Evolutionary conservation across 2,797 vertebrate genomes (phyloP), one percentile per base, ranked within the genome.

Genomic region (Phylloscopus collybita): DNA sequence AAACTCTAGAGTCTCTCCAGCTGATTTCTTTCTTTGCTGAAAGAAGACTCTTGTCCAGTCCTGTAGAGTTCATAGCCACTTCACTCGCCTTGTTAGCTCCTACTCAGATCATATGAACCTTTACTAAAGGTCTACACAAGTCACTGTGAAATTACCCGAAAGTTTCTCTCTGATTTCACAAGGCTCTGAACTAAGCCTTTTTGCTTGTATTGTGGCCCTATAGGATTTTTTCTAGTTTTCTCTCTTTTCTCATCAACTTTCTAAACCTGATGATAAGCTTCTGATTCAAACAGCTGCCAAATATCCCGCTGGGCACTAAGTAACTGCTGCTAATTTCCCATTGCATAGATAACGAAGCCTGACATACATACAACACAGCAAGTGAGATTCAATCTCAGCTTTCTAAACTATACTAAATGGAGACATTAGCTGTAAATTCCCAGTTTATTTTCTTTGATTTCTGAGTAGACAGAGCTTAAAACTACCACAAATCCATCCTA

Each of bases 261-360:
- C 61, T 45, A 51, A 88, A 86, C 34, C 27, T 67, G 62, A 75
- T 40, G 16, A 91, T 86, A 36, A 62, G 38, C 32, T 92, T 82
- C 79, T 81, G 66, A 30, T 66, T 92, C 64, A 82, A 95, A 86
- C 34, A 95, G 64, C 60, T 90, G 91, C 53, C 82, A 96, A 60
- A 88, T 70, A 67, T 34, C 67, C 51, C 87, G 50, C 74, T 90
- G 82, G 73, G 66, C 51, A 30, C 47, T 54, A 59, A 90, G 59
- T 88, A 74, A 61, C 75, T 89, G 50, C 57, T 83, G 34, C 50
- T 89, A 71, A 93, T 94, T 94, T 87, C 7, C 4, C 25, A 27
- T 51, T 65, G 59, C 61, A n/a, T 74, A 42, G 17, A 57, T 80
- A 85, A 93, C 71, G 53, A 80, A 69, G 5, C 62, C 53, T 79